Evolutionary conservation across 1,140 invertebrate genomes (phyloP), one percentile per base, ranked within the genome.

Genomic region (Plutomurus gul): DNA sequence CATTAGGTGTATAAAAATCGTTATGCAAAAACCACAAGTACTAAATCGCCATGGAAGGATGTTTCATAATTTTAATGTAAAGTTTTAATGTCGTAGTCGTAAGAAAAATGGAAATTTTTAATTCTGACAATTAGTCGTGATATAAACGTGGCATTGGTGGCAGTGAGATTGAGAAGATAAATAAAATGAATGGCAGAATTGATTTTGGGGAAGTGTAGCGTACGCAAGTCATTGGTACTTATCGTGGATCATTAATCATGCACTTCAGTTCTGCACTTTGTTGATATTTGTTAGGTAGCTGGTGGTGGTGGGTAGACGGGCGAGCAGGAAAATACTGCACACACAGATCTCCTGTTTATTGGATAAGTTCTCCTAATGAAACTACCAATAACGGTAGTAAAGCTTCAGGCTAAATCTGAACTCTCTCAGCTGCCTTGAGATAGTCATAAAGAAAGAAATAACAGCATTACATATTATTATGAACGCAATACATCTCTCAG

Each of bases 401-500:
- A 33, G 56, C 56, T 65, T 1, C 27, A 65, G 56, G 56, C 56
- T 33, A 65, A 30, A 56, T 22, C 20, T 56, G 30, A 30, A 65
- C 56, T 30, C 30, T 22, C 25, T 51, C 20, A 22, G 36, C 56
- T 30, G 22, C 27, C 51, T 65, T 72, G 70, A 37, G 22, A 18
- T 20, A 20, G 70, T 20, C 18, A 72, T 72, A 72, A 72, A 72
- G 70, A 43, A 72, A 72, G 70, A 72, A 43, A 40, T 72, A 72
- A 72, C 56, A 72, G 30, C 70, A 72, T 72, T 72, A 72, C 70
- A 25, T 46, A 72, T 72, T 72, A 72, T 72, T 72, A 72, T 72
- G 40, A 72, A 39, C 40, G 70, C 70, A 40, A 72, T 72, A 27
- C 33, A 72, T 72, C 70, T 72, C 39, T n/a, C 40, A 22, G 56